These are phyloP conservation scores for Calameuta pallipes DNA, from an alignment of 2,888 invertebrate species.

Conservation along the genomic window DNA sequence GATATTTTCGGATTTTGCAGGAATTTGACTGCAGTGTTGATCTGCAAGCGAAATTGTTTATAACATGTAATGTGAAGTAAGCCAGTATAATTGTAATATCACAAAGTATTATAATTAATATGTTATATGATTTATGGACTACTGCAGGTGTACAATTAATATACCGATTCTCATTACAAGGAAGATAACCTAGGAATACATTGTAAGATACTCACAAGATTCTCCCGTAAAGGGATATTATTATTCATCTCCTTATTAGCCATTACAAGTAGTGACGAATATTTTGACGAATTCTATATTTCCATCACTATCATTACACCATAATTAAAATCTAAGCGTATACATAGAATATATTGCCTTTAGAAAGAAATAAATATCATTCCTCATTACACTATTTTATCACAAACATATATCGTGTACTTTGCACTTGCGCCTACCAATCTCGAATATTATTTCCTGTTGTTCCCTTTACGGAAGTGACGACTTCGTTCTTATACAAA, in stretches of 20 bases:
- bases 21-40: slow-evolving; percentile 87
- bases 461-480: not conserved
- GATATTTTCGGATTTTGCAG: slow-evolving; percentile 87
- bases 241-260: slow-evolving; percentile 47
- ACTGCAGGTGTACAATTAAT: not conserved
- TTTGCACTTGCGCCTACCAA: not conserved
- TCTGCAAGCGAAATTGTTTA: slow-evolving; percentile 68
- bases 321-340: not conserved
- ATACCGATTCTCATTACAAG: not conserved
- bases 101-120: not conserved
- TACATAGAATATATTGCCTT: not conserved
- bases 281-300: not conserved
- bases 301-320: not conserved
- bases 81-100: not conserved
- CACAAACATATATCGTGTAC: not conserved
- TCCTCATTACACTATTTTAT: not conserved
- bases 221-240: slow-evolving; percentile 49
- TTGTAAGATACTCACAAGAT: slow-evolving; percentile 48
- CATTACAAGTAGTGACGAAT: slow-evolving; percentile 33
- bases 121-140: not conserved
- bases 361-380: not conserved
- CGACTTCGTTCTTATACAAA: not conserved
- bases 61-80: not conserved
- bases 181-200: slow-evolving; percentile 1
- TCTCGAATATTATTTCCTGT: not conserved